phyloP scores from a whole-genome alignment of 2,797 vertebrate species.

The Cryptoblepharus egeriae region DNA sequence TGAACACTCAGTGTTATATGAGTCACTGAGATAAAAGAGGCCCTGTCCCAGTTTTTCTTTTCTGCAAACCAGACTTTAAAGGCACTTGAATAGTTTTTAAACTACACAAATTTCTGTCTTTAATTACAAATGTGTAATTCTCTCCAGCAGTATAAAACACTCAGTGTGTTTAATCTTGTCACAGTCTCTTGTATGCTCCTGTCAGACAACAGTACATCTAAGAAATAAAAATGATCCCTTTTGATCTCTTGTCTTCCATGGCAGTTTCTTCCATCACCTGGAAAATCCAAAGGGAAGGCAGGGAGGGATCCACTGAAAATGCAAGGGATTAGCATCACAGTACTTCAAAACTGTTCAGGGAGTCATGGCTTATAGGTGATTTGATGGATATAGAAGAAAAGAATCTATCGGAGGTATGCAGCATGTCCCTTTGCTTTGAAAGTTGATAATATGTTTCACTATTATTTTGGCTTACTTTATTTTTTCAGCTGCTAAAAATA shows the following conservation, averaged over 20 bases:
- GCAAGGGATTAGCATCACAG: constrained; percentile 39
- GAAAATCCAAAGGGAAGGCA: constrained; percentile 37
- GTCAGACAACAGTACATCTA: constrained; percentile 39
- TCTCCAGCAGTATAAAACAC: constrained; percentile 28
- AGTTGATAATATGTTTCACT: too few species aligned
- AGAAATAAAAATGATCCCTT: constrained; percentile 49
- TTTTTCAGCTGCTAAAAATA: constrained; percentile 29
- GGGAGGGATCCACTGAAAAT: background rate
- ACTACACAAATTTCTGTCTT: constrained; percentile 44
- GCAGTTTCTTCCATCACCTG: constrained; percentile 12
- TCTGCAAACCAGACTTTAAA: constrained; percentile 52
- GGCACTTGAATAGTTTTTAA: constrained; percentile 41
- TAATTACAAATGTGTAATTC: constrained; percentile 42
- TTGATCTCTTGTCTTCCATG: constrained; percentile 44
- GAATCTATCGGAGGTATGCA: background rate
- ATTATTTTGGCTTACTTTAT: background rate
- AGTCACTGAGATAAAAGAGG: constrained; percentile 47
- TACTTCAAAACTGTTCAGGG: constrained; percentile 42
- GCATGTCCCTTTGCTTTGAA: background rate
- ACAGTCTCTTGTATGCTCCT: constrained; percentile 29
- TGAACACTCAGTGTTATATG: background rate
- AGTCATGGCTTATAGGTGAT: background rate
- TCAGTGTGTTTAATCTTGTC: constrained; percentile 38
- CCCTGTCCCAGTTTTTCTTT: constrained; percentile 32
- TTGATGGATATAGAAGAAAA: constrained; percentile 2